Conservation (phyloP, 23 tunicate species). For the Oikopleura vanhoeffeni region DNA sequence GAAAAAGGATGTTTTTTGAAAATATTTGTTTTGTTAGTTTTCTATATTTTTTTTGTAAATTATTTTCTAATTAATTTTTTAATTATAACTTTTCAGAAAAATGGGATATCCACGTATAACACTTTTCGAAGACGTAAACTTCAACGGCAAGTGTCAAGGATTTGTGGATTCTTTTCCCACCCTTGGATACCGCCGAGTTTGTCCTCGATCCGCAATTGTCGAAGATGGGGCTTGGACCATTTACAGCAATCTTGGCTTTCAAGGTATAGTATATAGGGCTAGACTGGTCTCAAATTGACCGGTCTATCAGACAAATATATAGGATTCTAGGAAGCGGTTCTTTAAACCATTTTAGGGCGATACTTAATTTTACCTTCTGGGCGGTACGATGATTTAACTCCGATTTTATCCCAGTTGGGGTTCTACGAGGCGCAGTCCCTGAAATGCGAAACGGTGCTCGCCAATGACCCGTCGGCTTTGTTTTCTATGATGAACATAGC, state of each 20-base stretch:
- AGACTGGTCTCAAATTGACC: too few species aligned
- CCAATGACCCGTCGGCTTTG: neutral
- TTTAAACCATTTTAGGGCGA: conserved; percentile 10
- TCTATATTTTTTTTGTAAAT: too few species aligned
- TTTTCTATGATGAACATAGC: too few species aligned
- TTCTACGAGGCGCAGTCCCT: conserved; percentile 2
- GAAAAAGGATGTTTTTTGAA: too few species aligned
- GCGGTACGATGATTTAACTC: neutral
- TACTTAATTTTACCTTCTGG: neutral
- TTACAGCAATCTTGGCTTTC: conserved; percentile 5
- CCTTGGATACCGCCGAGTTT: conserved; percentile 3
- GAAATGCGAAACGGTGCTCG: neutral
- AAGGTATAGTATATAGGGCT: too few species aligned
- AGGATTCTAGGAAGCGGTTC: too few species aligned
- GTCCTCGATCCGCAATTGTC: conserved; percentile 9
- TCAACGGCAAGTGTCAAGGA: neutral
- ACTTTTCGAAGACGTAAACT: neutral
- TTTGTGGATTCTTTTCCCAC: neutral
- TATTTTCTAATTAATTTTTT: too few species aligned
- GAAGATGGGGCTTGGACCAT: conserved; percentile 9
- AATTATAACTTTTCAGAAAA: too few species aligned
- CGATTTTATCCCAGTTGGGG: neutral
- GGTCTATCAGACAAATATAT: neutral
- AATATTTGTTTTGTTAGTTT: too few species aligned
- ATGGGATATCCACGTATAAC: neutral